Conservation (phyloP, 2,797 vertebrate species). For the Rousettus madagascariensis region DNA sequence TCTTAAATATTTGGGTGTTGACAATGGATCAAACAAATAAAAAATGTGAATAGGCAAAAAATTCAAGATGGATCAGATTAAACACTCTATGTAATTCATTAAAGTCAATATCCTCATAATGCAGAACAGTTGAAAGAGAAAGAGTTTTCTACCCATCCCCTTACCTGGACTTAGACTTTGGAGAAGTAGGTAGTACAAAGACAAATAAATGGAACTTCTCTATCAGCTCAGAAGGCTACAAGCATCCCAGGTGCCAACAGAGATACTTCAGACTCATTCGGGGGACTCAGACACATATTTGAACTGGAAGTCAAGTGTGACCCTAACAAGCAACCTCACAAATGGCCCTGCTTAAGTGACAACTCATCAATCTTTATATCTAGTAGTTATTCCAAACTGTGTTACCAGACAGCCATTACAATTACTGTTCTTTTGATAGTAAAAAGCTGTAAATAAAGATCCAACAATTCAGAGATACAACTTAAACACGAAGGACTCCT, state of each 20-base stretch:
- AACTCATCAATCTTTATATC: neutral
- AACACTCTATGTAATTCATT: neutral
- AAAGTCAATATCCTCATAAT: neutral
- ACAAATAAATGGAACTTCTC: neutral
- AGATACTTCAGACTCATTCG: neutral
- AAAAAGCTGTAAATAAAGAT: slow-evolving; percentile 20
- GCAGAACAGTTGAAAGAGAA: neutral
- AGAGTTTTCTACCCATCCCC: neutral
- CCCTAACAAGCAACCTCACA: neutral
- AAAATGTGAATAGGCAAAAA: neutral
- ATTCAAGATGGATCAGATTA: neutral
- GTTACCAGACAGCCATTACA: slow-evolving; percentile 9
- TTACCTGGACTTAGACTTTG: neutral
- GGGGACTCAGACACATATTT: neutral
- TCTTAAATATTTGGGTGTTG: neutral
- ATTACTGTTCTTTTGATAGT: neutral
- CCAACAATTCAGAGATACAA: neutral
- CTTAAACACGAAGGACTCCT: neutral
- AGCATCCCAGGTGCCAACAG: neutral
- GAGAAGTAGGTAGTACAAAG: neutral
- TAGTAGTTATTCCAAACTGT: neutral
- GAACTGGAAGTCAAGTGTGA: neutral
- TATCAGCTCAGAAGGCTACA: neutral
- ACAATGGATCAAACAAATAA: neutral
- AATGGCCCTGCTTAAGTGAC: neutral